Evolutionary conservation across 1,140 invertebrate genomes (phyloP), one percentile per base, ranked within the genome.

Genomic region (Lepidostoma basale): DNA sequence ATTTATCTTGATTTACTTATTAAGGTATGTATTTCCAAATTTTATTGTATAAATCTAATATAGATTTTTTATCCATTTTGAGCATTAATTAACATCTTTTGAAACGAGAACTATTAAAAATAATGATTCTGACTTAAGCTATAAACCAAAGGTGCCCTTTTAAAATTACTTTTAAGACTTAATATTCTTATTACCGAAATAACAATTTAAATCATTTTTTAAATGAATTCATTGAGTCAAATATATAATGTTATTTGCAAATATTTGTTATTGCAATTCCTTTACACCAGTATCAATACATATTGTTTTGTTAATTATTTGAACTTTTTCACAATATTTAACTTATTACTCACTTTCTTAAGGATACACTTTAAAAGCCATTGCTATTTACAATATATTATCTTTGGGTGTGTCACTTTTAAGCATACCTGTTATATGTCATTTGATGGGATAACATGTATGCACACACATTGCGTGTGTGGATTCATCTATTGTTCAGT

Each of bases 81-180:
- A 56, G 12, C 52, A 56, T 56, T 33, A 30, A 20, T 33, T 16
- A 56, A 36, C 14, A 56, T 25, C 22, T n/a, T 25, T n/a, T 23
- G 18, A 23, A 49, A 12, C 10, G 36, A 20, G 28, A 60, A 42
- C 40, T 12, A 6, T 26, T 42, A 26, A 25, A 60, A 69, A 64
- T 71, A 49, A 72, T 63, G 64, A 64, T 73, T 73, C 71, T 69
- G 64, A 79, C 81, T 75, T 83, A 83, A 83, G 82, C 82, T 83
- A 83, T 82, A 83, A 83, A 83, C 82, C 82, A 83, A 83, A 83
- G 82, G 82, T 83, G 82, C 82, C 82, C 82, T 83, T 83, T 81
- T 82, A 82, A 83, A 81, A 83, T 73, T 70, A 70, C 66, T 64
- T 73, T 73, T 73, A 70, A 70, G 72, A 69, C 59, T 68, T 68